Evolutionary conservation across 2,113 vertebrate genomes (phyloP).

Genomic region (Haemorhous mexicanus): DNA sequence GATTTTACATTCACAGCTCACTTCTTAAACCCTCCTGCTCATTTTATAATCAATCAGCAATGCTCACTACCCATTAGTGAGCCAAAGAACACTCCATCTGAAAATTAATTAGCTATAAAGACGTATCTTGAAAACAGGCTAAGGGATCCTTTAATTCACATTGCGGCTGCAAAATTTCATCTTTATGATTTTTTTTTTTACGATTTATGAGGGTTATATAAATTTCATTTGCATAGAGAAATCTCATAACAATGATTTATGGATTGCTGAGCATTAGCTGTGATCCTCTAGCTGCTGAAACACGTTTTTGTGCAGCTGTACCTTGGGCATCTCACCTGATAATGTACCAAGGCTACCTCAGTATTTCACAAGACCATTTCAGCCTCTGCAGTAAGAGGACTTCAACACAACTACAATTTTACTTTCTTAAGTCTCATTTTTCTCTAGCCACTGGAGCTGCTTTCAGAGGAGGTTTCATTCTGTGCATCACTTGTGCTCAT

Average conservation of each 20-base stretch:
- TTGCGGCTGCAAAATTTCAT: slow-evolving; percentile 41
- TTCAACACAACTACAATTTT: neutral
- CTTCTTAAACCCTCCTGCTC: slow-evolving; percentile 26
- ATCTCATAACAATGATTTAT: slow-evolving; percentile 62
- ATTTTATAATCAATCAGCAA: slow-evolving; percentile 61
- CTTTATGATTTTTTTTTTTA: slow-evolving; percentile 46
- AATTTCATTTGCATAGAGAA: slow-evolving; percentile 67
- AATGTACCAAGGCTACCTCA: neutral
- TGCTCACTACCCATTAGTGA: slow-evolving; percentile 49
- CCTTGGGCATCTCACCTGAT: slow-evolving; percentile 36
- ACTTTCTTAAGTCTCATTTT: neutral
- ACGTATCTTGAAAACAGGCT: slow-evolving; percentile 41
- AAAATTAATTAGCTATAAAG: slow-evolving; percentile 64
- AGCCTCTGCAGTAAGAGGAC: neutral
- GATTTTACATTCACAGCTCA: slow-evolving; percentile 29
- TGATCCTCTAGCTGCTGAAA: slow-evolving; percentile 38
- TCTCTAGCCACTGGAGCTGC: neutral
- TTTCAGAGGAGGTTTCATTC: neutral
- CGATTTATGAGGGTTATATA: slow-evolving; percentile 66
- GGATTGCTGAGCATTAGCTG: slow-evolving; percentile 51
- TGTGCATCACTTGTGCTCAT: neutral
- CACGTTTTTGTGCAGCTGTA: slow-evolving; percentile 35
- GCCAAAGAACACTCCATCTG: slow-evolving; percentile 48
- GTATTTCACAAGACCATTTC: neutral
- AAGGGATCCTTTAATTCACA: slow-evolving; percentile 35